phyloP scores from a whole-genome alignment of 2,888 invertebrate species.

The Apotomis capreana region DNA sequence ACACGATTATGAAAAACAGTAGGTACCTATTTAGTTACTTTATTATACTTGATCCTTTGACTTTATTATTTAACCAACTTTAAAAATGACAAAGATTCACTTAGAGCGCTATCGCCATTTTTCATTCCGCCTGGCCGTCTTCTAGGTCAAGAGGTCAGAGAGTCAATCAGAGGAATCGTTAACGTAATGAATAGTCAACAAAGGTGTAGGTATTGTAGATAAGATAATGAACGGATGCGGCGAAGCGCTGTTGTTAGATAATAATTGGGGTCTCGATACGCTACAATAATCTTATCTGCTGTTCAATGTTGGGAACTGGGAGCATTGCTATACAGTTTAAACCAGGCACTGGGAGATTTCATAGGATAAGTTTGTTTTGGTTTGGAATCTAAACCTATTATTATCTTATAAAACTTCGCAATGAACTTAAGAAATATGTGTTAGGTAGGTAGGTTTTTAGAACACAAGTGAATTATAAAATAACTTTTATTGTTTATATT shows the following conservation, averaged over 20 bases:
- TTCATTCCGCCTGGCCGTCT: background rate
- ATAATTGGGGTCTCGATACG: background rate
- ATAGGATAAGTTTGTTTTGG: background rate
- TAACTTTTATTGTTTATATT: too few relatives aligned
- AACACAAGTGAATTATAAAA: too few relatives aligned
- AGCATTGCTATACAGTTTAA: slow-evolving; percentile 9
- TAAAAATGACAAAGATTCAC: too few relatives aligned
- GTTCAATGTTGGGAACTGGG: background rate
- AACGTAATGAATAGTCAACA: slow-evolving; percentile 9
- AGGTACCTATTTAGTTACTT: too few relatives aligned
- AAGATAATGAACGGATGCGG: slow-evolving; percentile 7
- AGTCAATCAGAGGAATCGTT: slow-evolving; percentile 3
- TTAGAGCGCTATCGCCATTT: background rate
- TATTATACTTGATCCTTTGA: too few relatives aligned
- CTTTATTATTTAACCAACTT: too few relatives aligned
- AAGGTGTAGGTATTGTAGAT: slow-evolving; percentile 4
- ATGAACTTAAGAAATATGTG: too few relatives aligned
- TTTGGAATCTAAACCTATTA: too few relatives aligned
- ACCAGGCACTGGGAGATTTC: background rate
- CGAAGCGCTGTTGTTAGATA: background rate
- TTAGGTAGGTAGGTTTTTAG: too few relatives aligned
- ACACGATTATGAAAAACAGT: too few relatives aligned
- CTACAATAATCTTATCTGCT: slow-evolving; percentile 2
- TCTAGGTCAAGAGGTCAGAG: slow-evolving; percentile 14
- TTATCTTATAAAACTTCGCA: too few relatives aligned